Conservation (phyloP, 1,140 invertebrate species). For the Bombus waltoni region DNA sequence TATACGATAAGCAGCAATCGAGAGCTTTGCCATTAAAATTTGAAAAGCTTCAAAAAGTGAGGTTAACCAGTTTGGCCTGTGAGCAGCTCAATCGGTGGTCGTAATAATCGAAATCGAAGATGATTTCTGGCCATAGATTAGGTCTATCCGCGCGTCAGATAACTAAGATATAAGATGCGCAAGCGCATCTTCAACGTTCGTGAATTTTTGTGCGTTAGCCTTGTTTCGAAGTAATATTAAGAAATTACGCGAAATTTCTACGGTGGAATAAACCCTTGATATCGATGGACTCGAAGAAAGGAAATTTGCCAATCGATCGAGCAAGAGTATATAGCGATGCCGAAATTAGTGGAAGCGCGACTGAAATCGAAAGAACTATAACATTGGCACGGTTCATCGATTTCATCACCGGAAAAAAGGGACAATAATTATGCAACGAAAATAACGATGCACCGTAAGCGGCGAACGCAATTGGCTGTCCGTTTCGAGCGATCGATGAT, state of each 20-base stretch:
- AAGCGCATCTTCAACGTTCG: background rate
- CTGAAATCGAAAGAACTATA: slow-evolving; percentile 1
- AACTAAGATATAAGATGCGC: background rate
- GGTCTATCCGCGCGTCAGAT: background rate
- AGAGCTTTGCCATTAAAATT: too few species aligned
- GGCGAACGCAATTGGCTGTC: background rate
- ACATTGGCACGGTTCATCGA: slow-evolving; percentile 12
- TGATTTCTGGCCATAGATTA: background rate
- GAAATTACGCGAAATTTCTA: background rate
- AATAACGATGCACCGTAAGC: background rate
- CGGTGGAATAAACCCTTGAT: background rate
- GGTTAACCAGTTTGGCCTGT: too few species aligned
- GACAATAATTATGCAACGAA: background rate
- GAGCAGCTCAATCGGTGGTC: too few species aligned
- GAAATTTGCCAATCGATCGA: background rate
- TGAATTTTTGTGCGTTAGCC: background rate
- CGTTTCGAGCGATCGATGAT: slow-evolving; percentile 19
- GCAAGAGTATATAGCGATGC: background rate
- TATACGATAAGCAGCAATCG: too few species aligned
- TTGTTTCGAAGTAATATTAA: background rate
- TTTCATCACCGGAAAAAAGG: background rate
- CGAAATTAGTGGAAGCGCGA: background rate
- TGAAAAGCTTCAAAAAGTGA: too few species aligned
- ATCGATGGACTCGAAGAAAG: background rate
- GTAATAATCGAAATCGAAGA: background rate